These are phyloP conservation scores for Odontomyia ornata DNA, from an alignment of 2,888 invertebrate species.

Conservation along the genomic window DNA sequence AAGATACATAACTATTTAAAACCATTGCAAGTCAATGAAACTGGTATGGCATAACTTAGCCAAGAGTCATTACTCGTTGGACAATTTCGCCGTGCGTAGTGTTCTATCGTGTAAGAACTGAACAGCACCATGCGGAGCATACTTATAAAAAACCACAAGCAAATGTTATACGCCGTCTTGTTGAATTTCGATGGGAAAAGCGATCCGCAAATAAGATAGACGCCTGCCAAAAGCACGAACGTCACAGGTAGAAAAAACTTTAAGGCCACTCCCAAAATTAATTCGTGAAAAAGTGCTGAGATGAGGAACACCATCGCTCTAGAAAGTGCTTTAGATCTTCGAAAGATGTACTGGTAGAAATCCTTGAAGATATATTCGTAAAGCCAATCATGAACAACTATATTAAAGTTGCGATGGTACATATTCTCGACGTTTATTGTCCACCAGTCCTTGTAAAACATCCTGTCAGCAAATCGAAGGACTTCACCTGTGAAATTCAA, in stretches of 20 bases:
- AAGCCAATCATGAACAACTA: slow-evolving; percentile 90
- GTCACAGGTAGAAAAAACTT: slow-evolving; percentile 88
- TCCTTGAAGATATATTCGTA: slow-evolving; percentile 85
- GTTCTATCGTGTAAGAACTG: slow-evolving; percentile 83
- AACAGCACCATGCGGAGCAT: slow-evolving; percentile 71
- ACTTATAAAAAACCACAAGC: slow-evolving; percentile 80
- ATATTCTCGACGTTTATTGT: slow-evolving; percentile 77
- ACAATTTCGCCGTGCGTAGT: slow-evolving; percentile 81
- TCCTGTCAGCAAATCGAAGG: slow-evolving; percentile 80
- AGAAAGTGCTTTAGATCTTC: slow-evolving; percentile 64
- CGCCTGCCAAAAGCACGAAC: slow-evolving; percentile 75
- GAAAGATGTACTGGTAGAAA: slow-evolving; percentile 61
- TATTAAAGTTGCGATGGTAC: slow-evolving; percentile 90
- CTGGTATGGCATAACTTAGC: slow-evolving; percentile 9
- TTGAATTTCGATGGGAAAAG: slow-evolving; percentile 61
- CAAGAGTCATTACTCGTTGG: not conserved
- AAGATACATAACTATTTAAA: not conserved
- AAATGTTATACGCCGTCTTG: slow-evolving; percentile 71
- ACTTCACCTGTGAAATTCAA: slow-evolving; percentile 89
- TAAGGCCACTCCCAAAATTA: slow-evolving; percentile 77
- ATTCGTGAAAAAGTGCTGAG: slow-evolving; percentile 86
- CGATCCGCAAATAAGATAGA: slow-evolving; percentile 70
- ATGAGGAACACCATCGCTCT: slow-evolving; percentile 73
- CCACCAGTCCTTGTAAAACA: slow-evolving; percentile 91
- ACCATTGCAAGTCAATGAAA: slow-evolving; percentile 25